phyloP scores from a whole-genome alignment of 1,140 invertebrate genomes.

The Pseudomyrmex gracilis region DNA sequence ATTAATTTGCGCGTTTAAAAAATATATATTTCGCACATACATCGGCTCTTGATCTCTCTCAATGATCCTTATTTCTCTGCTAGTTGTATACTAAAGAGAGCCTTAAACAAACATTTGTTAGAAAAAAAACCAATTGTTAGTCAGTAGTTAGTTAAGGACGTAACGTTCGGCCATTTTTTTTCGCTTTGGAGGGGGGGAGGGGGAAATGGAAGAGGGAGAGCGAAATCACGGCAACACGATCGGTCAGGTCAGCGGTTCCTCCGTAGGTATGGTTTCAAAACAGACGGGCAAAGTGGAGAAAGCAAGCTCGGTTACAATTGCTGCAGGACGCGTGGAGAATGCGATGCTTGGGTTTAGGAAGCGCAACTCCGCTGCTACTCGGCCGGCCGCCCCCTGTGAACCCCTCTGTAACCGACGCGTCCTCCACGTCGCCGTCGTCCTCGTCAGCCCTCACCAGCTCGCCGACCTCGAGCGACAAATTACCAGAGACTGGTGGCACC shows the following conservation, averaged over 20 bases:
- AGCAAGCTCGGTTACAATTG: conserved; percentile 93
- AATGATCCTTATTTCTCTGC: too few species aligned
- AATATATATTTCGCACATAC: too few species aligned
- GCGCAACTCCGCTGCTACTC: conserved; percentile 84
- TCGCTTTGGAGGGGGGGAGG: neutral
- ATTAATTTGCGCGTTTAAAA: too few species aligned
- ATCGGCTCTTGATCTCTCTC: too few species aligned
- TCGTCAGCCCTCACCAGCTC: conserved; percentile 60
- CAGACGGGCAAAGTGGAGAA: conserved; percentile 94
- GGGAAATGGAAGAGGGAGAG: neutral
- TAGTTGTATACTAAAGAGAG: too few species aligned
- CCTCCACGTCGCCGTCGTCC: conserved; percentile 73
- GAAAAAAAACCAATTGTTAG: too few species aligned
- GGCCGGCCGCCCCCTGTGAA: conserved; percentile 79
- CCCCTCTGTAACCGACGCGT: conserved; percentile 51
- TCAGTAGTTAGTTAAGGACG: neutral
- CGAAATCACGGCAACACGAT: conserved; percentile 13
- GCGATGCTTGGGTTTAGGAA: conserved; percentile 91
- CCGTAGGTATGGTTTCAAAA: conserved; percentile 95
- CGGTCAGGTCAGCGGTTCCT: conserved; percentile 31
- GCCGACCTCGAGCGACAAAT: conserved; percentile 67
- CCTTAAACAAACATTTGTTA: too few species aligned
- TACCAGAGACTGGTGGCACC: conserved; percentile 72
- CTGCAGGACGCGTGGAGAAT: conserved; percentile 96
- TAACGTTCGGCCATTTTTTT: conserved; percentile 21